Evolutionary conservation across 53 echinoderm and acorn worm genomes (phyloP).

Genomic region (Glandiceps talaboti): DNA sequence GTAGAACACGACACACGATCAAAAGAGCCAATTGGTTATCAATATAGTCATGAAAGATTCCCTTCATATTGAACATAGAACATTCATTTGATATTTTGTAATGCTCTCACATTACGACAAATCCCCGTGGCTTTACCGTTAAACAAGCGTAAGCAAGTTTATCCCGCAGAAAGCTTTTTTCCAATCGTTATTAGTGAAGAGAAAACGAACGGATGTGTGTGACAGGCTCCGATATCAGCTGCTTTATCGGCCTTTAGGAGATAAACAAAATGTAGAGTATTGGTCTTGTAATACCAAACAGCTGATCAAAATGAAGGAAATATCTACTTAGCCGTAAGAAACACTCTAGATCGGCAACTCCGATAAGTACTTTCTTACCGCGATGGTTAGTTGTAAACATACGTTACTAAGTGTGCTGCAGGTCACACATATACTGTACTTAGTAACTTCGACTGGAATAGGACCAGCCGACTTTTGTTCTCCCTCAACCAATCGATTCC

Average conservation of each 20-base stretch:
- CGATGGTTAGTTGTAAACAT: neutral
- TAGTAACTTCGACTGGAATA: neutral
- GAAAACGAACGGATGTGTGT: neutral
- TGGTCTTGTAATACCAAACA: neutral
- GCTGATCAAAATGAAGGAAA: neutral
- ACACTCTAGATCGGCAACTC: neutral
- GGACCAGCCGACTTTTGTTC: neutral
- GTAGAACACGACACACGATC: no score
- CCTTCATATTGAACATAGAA: no score
- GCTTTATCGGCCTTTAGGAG: neutral
- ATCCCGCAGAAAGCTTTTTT: neutral
- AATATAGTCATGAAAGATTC: no score
- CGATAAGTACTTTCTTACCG: neutral
- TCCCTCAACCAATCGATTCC: neutral
- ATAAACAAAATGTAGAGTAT: neutral
- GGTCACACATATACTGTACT: neutral
- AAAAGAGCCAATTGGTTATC: no score
- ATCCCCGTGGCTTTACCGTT: neutral
- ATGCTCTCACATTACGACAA: neutral
- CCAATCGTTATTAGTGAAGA: neutral
- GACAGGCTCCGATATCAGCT: neutral
- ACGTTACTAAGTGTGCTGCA: neutral
- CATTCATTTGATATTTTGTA: no score
- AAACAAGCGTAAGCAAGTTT: neutral
- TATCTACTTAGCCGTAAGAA: neutral